phyloP scores from a whole-genome alignment of 2,888 invertebrate species.

The Nomada goodeniana region DNA sequence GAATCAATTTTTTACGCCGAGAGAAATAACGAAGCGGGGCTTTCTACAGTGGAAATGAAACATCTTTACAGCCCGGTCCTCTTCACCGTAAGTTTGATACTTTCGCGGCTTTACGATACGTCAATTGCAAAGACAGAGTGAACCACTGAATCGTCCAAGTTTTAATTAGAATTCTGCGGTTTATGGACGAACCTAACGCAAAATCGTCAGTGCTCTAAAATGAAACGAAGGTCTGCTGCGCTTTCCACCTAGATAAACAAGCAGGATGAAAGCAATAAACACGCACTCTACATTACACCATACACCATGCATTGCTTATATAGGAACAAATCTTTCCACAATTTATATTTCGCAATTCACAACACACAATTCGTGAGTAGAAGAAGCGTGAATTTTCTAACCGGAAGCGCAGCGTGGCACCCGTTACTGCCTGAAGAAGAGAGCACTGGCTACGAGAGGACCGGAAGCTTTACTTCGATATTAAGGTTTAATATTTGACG shows the following conservation, averaged over 20 bases:
- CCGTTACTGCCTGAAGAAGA: not conserved
- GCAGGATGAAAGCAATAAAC: not conserved
- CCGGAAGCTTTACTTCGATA: slow-evolving; percentile 34
- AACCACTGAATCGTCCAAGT: slow-evolving; percentile 12
- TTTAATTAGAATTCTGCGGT: slow-evolving; percentile 27
- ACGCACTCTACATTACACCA: not conserved
- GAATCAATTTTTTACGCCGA: not conserved
- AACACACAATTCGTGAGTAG: not conserved
- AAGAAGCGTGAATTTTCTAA: slow-evolving; percentile 47
- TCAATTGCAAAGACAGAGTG: slow-evolving; percentile 12
- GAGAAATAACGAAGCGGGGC: not conserved
- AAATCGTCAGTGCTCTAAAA: not conserved
- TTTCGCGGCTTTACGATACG: slow-evolving; percentile 3
- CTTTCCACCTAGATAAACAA: not conserved
- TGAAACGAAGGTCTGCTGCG: not conserved
- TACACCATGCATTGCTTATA: too few species aligned
- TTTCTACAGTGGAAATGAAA: not conserved
- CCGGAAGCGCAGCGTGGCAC: slow-evolving; percentile 34
- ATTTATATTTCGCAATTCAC: too few species aligned
- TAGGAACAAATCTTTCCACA: too few species aligned
- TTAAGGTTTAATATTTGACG: slow-evolving; percentile 52
- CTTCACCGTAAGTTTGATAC: not conserved
- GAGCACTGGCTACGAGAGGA: slow-evolving; percentile 26
- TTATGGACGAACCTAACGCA: slow-evolving; percentile 4
- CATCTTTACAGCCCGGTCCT: not conserved